Base-by-base conservation (phyloP, 1,140 invertebrate genomes). In the Drosophila grimshawi region DNA sequence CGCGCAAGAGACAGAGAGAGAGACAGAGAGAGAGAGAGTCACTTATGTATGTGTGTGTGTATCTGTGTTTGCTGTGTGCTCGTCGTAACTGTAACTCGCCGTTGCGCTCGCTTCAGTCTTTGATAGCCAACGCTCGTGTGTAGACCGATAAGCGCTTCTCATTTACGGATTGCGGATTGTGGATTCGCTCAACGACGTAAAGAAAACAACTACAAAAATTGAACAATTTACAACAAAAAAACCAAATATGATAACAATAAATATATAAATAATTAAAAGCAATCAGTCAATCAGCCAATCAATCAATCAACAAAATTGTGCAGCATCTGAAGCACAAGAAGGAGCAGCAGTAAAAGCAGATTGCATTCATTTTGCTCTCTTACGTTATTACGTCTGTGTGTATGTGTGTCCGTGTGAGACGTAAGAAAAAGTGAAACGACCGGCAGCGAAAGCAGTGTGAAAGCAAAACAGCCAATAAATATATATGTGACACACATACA, bases 121-220 rank as follows among this genome's bases (percentile, higher is more conserved):
- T 89, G 77, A 90, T 78, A 90, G 81, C 64, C 69, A 89, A 86
- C 85, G 81, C 86, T 92, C 90, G 90, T 80, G 86, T 80, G 70
- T 86, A 76, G 90, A 89, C 85, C 78, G 80, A 91, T 80, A 88
- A 90, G 80, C 81, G 86, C 90, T 81, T 75, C 19, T 19, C 19
- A 19, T 19, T 19, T 19, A 19, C 19, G 19, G 19, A 70, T 65
- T 78, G 75, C 69, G 53, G 63, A 48, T 46, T 39, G 41, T 5
- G 1, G 19, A 19, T 19, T 19, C 19, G 19, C 19, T 19, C 19
- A 19, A 19, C 19, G 19, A 19, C 19, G 19, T 19, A 19, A 19
- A 19, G 19, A 19, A 19, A 19, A 19, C 19, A 19, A 19, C 19
- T 19, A 19, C 65, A 65, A 77, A 59, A 53, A 61, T 46, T 49